Base-by-base conservation (phyloP, 2,888 invertebrate genomes). In the Torymus aiolomorphi region DNA sequence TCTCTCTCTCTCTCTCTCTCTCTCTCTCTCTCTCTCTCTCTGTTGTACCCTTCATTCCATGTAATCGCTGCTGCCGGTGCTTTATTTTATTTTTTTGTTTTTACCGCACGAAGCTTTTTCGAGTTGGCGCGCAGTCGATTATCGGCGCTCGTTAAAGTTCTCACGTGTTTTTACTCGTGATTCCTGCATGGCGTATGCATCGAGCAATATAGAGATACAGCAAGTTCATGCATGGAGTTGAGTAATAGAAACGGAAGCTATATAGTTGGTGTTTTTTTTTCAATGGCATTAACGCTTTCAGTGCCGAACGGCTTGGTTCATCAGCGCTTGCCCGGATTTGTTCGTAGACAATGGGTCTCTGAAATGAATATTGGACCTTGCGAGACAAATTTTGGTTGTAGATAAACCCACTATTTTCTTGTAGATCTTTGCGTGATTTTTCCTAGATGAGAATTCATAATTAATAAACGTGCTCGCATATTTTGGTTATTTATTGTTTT, bases 331-430 rank as follows among this genome's bases (percentile, higher is more conserved):
- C 71, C 81, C 56, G 78, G 76, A 73, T 74, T 81, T 76, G 18
- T 81, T 52, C 72, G 67, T 76, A 78, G 72, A 81, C 75, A 78
- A 72, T 81, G 81, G 71, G 72, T 78, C 70, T 81, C 81, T 67
- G 72, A 67, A 76, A 72, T 78, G 67, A 76, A 78, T 75, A 75
- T 20, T 75, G 71, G 31, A 70, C 70, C 74, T 77, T 67, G 74
- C 71, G 79, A 75, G 75, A 69, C 61, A 56, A 16, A 24, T 73
- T 73, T 51, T 1, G 51, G 69, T 71, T 62, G 62, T 18, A 18
- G 49, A 57, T 42, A 42, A 42, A 8, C 42, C 42, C 42, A 8
- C 42, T 0, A 42, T 42, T 42, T 42, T 42, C 8, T 8, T 42
- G 42, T 42, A 8, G 42, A 42, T 42, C 8, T 42, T 42, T 42